These are phyloP conservation scores for Chloropsis hardwickii DNA, from an alignment of 2,113 vertebrate species.

Conservation along the genomic window DNA sequence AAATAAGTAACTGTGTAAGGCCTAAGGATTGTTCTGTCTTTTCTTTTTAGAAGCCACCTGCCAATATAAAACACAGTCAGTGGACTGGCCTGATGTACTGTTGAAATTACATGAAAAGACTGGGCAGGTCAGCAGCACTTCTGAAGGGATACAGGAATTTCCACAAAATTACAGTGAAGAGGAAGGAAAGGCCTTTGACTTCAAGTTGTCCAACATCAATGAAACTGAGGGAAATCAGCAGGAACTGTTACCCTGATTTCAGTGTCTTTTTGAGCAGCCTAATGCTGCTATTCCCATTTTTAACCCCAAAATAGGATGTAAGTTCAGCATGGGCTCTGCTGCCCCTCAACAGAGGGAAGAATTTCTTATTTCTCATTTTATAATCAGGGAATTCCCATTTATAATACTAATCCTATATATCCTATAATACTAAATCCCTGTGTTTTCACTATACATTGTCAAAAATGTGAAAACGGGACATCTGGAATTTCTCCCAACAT, in stretches of 20 bases:
- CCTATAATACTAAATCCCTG: background rate
- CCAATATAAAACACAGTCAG: background rate
- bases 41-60: background rate
- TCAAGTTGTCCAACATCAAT: background rate
- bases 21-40: background rate
- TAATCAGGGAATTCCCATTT: background rate
- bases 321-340: background rate
- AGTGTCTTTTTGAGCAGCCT: background rate
- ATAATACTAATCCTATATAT: background rate
- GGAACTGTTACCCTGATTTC: background rate
- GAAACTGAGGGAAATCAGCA: background rate
- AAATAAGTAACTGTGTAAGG: background rate
- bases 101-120: background rate
- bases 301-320: background rate
- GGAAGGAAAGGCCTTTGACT: background rate
- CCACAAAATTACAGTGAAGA: background rate
- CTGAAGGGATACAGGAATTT: background rate
- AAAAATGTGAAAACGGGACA: background rate
- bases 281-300: background rate
- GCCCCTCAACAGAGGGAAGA: background rate
- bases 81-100: background rate
- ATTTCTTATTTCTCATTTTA: background rate
- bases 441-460: background rate
- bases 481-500: background rate
- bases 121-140: background rate